A percentile compares a stretch with the other conserved stretches of the same genome.
These are phyloP conservation scores for Cryptophagus acutangulus DNA, from an alignment of 2,888 invertebrate species.

Conservation along the genomic window DNA sequence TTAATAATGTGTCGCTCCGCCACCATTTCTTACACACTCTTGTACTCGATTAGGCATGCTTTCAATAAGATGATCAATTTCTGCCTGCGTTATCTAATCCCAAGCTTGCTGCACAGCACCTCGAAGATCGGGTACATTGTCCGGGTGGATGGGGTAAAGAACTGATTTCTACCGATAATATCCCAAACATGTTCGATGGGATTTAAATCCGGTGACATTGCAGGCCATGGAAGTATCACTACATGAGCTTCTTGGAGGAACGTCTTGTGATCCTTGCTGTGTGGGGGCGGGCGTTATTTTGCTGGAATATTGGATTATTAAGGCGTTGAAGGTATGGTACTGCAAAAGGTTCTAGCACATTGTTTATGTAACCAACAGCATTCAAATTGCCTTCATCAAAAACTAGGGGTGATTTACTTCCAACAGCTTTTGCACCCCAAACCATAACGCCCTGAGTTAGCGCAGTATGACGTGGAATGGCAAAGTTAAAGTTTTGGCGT, in stretches of 20 bases:
- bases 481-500: background rate
- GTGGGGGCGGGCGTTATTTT: conserved; percentile 1
- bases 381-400: background rate
- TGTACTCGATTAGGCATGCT: background rate
- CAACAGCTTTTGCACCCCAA: background rate
- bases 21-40: background rate
- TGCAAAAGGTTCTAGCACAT: background rate
- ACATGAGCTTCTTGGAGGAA: background rate
- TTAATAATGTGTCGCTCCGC: too few species aligned
- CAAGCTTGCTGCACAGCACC: background rate
- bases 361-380: background rate
- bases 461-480: background rate
- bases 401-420: background rate
- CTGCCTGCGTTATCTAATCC: background rate
- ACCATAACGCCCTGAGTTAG: background rate
- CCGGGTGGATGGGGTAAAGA: too few species aligned
- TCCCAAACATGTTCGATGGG: background rate
- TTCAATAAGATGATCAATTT: background rate
- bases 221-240: background rate
- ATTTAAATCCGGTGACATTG: background rate
- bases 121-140: background rate
- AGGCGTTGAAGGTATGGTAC: background rate
- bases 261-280: background rate
- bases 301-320: background rate
- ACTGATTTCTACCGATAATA: background rate